Conservation (phyloP, 2,113 vertebrate species). For the Rhinopomastus cyanomelas region DNA sequence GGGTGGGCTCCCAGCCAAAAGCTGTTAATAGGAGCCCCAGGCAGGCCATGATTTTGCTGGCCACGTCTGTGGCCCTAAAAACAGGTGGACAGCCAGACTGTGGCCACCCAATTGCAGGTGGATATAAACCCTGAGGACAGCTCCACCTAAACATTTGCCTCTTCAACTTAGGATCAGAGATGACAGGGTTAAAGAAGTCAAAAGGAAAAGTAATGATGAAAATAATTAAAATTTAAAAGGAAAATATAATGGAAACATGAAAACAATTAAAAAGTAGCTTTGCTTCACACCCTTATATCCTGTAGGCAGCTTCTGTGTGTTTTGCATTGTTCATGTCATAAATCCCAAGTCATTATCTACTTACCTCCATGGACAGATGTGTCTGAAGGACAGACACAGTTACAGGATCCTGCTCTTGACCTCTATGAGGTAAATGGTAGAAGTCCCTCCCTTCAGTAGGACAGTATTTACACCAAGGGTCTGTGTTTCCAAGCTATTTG, state of each 20-base stretch:
- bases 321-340: neutral
- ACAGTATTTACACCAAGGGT: neutral
- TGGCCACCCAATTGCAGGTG: no score
- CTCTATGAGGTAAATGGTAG: neutral
- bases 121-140: fast-evolving
- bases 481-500: neutral
- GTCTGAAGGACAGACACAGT: neutral
- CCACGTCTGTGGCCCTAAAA: fast-evolving
- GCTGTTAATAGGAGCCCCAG: neutral
- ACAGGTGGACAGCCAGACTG: no score
- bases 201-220: neutral
- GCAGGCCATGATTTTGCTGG: neutral
- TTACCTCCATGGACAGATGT: neutral
- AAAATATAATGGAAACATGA: neutral
- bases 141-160: neutral
- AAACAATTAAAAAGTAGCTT: neutral
- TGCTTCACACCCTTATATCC: neutral
- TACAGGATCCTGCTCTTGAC: neutral
- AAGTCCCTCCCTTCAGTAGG: neutral
- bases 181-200: neutral
- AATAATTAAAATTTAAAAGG: neutral
- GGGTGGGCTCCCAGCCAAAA: neutral
- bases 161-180: neutral
- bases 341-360: neutral
- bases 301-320: neutral